Evolutionary conservation across 30 jellyfish, hydroid and myxozoan genomes (phyloP), one percentile per base, ranked within the genome.

Genomic region (Nemopilema nomurai): DNA sequence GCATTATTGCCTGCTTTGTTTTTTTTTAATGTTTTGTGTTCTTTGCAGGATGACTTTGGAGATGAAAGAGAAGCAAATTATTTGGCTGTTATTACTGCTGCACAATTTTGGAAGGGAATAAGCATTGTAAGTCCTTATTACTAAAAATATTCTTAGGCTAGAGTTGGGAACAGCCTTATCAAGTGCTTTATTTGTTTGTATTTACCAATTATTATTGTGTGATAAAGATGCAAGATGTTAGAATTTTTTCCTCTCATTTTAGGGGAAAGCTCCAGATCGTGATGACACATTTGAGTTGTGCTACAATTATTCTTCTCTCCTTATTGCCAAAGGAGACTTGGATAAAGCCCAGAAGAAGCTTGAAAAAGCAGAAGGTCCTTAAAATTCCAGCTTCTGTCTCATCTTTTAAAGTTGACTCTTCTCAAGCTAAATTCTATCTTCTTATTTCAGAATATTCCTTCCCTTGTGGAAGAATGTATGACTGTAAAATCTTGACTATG

Each of bases 21-120:
- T 41, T 41, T 3, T 41, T 20, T 22, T 49, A 21, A 27, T 28
- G 28, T 27, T 27, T 75, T 76, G 1, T 28, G 4, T 53, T 63
- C 66, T 28, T 16, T 64, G 13, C 52, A 92, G 98, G 99, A 94
- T 85, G 99, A 94, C 52, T 77, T 82, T 65, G 97, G 94, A 23
- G 97, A 94, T 80, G 99, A 94, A 71, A 81, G 99, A 62, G 99
- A 94, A 75, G 97, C 99, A 1, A 94, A 94, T 63, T 84, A 84
- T 97, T 76, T 94, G 24, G 99, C 99, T 25, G 96, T 89, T 23
- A 81, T 94, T 81, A 97, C 99, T 57, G 97, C 99, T 79, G 97
- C 99, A 53, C 72, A 85, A 57, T 67, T 89, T 84, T 94, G 99
- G 99, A 89, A 88, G 53, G 80, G 71, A 24, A 69, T 85, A 64